Evolutionary conservation across 2,797 vertebrate species (phyloP), one percentile per base, ranked within the genome.

Genomic region (Micromesistius poutassou): DNA sequence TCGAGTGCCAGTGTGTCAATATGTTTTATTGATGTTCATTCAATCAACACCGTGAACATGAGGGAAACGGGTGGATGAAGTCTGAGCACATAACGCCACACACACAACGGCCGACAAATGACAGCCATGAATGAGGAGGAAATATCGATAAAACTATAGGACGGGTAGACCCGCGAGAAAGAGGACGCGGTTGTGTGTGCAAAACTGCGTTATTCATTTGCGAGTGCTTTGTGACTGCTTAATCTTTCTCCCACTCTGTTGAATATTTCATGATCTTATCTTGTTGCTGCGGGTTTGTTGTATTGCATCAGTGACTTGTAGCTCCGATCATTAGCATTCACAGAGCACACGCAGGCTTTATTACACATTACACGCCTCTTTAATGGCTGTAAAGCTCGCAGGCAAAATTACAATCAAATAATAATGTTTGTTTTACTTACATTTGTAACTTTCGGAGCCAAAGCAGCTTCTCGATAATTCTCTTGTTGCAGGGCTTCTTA

Each of bases 231-330:
- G 62, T 68, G 62, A 68, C 62, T 68, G 62, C 62, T 68, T 68
- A 68, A 68, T 68, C 55, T 66, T 8, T 66, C 55, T 28, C 62
- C 5, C 62, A 12, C 25, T 12, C 62, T 13, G 62, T 68, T 68
- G 62, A 68, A 68, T 68, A 68, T 68, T 68, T 68, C 62, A 68
- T 68, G 62, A 68, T 68, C 62, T 68, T 68, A 68, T 68, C 62
- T 68, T 68, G 62, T 68, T 28, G 62, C 62, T 68, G 62, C 62
- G 62, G 62, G 62, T 68, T 68, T 68, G n/a, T 68, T 68, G 62
- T 28, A 28, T 68, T 68, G 62, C 62, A 68, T 68, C 62, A 68
- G 62, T 68, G 62, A 68, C 62, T 68, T 62, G 25, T 68, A 68
- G 62, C 62, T 5, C 8, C n/a, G n/a, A 12, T 68, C 62, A 68